Evolutionary conservation across 2,888 invertebrate genomes (phyloP).

Genomic region (Mamestra brassicae): DNA sequence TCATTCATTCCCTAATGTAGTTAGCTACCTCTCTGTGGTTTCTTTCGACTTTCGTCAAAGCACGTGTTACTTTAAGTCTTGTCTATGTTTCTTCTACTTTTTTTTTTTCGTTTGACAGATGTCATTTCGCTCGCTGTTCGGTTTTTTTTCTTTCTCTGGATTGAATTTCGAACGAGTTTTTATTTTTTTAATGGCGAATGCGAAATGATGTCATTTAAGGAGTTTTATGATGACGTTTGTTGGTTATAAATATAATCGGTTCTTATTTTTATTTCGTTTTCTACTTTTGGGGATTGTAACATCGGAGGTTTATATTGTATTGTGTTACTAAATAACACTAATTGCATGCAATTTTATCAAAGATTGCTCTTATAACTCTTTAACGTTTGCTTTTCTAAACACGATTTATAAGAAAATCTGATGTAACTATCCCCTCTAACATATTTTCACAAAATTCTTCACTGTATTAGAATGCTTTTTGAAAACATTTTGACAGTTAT

Average conservation of each 20-base stretch:
- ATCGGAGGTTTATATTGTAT: constrained; percentile 1
- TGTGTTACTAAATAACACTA: not conserved
- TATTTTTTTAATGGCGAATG: constrained; percentile 25
- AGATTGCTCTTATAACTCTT: not conserved
- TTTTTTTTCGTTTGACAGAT: constrained; percentile 31
- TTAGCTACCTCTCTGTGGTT: constrained; percentile 64
- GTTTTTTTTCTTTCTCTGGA: not conserved
- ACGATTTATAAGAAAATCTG: not conserved
- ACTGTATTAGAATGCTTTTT: constrained; percentile 60
- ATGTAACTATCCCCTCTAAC: constrained; percentile 32
- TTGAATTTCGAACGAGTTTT: constrained; percentile 10
- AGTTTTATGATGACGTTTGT: constrained; percentile 17
- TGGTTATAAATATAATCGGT: constrained; percentile 20
- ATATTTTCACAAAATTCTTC: constrained; percentile 47
- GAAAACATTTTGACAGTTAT: constrained; percentile 56
- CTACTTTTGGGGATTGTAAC: constrained; percentile 25
- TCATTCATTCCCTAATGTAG: constrained; percentile 58
- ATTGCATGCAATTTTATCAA: constrained; percentile 20
- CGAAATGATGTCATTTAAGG: constrained; percentile 55
- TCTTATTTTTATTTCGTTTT: constrained; percentile 27
- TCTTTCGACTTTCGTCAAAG: constrained; percentile 54
- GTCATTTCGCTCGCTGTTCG: constrained; percentile 50
- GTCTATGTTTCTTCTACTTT: constrained; percentile 34
- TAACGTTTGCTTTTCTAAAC: not conserved
- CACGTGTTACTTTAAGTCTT: constrained; percentile 53